Base-by-base conservation (phyloP, 2,113 vertebrate species). In the Nansenia antarctica region DNA sequence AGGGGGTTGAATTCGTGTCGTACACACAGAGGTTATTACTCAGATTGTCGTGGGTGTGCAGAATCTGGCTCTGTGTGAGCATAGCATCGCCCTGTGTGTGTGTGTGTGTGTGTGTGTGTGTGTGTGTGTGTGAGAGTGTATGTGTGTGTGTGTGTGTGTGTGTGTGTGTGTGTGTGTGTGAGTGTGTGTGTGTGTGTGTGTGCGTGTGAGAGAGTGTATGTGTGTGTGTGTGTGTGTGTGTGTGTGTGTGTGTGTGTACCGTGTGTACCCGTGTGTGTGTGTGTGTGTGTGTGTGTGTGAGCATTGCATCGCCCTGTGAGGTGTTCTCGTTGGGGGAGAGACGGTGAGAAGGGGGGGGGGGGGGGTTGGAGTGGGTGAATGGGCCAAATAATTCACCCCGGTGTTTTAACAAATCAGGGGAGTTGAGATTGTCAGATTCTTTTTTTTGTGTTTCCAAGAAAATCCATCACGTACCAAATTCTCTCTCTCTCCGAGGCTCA, bases 271-370 rank as follows among this genome's bases (percentile, higher is more conserved):
- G n/a, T n/a, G n/a, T n/a, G n/a, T n/a, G n/a, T n/a, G n/a, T n/a
- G n/a, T n/a, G n/a, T n/a, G n/a, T n/a, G n/a, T n/a, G n/a, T n/a
- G n/a, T n/a, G n/a, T n/a, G n/a, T n/a, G n/a, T n/a, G 53, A 57
- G 24, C 30, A 45, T 32, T 58, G 49, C 53, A 61, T 57, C 20
- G 62, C 73, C 22, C 70, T 49, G 49, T 47, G 24, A 75, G 80
- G 66, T 67, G 73, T 87, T 85, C 86, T 85, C 88, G 84, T 88
- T 79, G 85, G 57, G 30, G 79, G 80, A 73, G 80, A 85, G 83
- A 89, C 89, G 79, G 81, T 26, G 58, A 58, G 34, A 20, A 35
- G 34, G 32, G 27, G 30, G 2, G 31, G 15, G 39, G 31, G 82
- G 77, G 80, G 82, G 62, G 45, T 49, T 67, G 73, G 80, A 59